A percentile compares a stretch with the other conserved stretches of the same genome.
Evolutionary conservation across 2,113 vertebrate genomes (phyloP).

Genomic region (Cinclus mexicanus): DNA sequence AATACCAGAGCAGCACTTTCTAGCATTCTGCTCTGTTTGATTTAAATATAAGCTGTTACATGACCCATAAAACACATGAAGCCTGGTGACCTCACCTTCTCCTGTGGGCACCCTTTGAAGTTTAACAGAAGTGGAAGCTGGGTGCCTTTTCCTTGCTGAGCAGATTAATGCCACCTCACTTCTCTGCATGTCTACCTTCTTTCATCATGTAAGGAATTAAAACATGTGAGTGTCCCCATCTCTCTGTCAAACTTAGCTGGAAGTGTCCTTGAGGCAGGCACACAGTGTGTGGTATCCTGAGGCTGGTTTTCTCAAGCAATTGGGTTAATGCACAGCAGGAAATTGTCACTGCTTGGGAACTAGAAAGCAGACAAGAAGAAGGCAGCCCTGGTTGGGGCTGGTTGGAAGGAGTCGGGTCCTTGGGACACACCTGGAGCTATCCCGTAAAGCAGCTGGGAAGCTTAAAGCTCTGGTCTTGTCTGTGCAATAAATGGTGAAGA

Average conservation of each 20-base stretch:
- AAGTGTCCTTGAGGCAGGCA: background rate
- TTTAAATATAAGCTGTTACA: constrained; percentile 2
- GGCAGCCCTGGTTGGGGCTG: background rate
- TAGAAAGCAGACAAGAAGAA: background rate
- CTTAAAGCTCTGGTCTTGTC: background rate
- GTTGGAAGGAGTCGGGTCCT: background rate
- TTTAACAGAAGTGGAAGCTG: constrained; percentile 14
- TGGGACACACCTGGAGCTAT: background rate
- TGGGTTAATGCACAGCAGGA: background rate
- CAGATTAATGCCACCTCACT: background rate
- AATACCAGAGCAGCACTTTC: background rate
- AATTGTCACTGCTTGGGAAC: background rate
- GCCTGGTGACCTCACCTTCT: constrained; percentile 24
- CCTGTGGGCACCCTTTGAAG: background rate
- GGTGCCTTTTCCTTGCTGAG: background rate
- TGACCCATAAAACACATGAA: background rate
- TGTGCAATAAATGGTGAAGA: background rate
- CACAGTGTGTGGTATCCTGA: rapidly evolving
- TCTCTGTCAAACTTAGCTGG: background rate
- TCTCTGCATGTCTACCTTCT: background rate
- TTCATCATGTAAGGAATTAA: background rate
- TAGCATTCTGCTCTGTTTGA: background rate
- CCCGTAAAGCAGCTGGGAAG: background rate
- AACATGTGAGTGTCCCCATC: background rate
- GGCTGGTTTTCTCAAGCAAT: background rate